Percentiles rank a stretch among this genome's conserved stretches.
These are phyloP conservation scores for Marmota monax DNA, from an alignment of 2,113 vertebrate species.

Conservation along the genomic window DNA sequence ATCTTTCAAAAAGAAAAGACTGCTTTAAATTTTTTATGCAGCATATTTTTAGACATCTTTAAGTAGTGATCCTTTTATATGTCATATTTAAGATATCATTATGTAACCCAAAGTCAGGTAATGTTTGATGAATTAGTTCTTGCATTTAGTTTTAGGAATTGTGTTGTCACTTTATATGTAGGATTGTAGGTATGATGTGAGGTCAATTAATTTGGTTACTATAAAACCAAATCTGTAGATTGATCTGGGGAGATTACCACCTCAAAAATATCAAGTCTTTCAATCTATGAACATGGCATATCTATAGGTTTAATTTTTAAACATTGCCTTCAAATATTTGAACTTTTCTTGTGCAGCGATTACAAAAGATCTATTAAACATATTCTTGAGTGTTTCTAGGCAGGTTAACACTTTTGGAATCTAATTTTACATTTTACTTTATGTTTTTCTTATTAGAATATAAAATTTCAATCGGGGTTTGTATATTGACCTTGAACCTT, in stretches of 20 bases:
- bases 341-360: neutral
- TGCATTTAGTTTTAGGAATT: neutral
- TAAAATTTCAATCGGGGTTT: neutral
- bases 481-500: neutral
- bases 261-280: neutral
- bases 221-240: neutral
- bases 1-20: neutral
- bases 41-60: neutral
- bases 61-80: neutral
- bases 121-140: neutral
- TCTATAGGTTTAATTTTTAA: neutral
- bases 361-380: neutral
- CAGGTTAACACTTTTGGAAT: neutral
- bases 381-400: neutral
- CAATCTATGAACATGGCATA: neutral
- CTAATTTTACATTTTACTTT: neutral
- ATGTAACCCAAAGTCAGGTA: neutral
- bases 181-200: neutral
- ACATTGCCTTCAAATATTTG: neutral
- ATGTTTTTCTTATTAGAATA: neutral
- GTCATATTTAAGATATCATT: neutral
- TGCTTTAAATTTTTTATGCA: neutral
- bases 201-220: neutral
- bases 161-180: neutral
- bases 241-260: neutral